Evolutionary conservation across 2,797 vertebrate species (phyloP).

Genomic region (Muraenolepis orangiensis): DNA sequence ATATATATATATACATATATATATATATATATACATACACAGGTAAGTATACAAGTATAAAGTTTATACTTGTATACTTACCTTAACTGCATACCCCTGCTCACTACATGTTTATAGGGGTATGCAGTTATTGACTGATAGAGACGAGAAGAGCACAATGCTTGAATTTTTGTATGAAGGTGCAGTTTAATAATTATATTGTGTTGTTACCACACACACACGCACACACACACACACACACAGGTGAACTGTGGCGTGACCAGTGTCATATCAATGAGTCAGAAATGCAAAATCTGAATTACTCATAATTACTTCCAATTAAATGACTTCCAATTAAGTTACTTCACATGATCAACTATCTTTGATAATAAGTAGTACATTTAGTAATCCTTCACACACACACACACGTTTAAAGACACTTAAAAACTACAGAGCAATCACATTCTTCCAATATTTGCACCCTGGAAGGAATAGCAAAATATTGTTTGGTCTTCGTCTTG

Average conservation of each 20-base stretch:
- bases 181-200: neutral
- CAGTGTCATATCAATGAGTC: neutral
- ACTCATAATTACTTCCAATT: neutral
- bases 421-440: neutral
- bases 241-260: neutral
- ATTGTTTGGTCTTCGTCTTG: conserved; percentile 35
- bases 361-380: too few relatives aligned
- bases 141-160: neutral
- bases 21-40: too few relatives aligned
- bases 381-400: too few relatives aligned
- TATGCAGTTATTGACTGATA: neutral
- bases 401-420: neutral
- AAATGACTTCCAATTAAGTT: too few relatives aligned
- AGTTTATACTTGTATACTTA: too few relatives aligned
- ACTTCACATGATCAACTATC: too few relatives aligned
- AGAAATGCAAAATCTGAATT: neutral
- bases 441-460: neutral
- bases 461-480: neutral
- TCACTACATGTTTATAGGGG: too few relatives aligned
- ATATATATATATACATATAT: too few relatives aligned
- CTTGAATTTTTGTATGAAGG: neutral
- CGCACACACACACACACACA: neutral
- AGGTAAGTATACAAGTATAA: too few relatives aligned
- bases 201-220: neutral
- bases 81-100: too few relatives aligned